Conservation (phyloP, 2,888 invertebrate genomes). For the Eristalis intricaria region DNA sequence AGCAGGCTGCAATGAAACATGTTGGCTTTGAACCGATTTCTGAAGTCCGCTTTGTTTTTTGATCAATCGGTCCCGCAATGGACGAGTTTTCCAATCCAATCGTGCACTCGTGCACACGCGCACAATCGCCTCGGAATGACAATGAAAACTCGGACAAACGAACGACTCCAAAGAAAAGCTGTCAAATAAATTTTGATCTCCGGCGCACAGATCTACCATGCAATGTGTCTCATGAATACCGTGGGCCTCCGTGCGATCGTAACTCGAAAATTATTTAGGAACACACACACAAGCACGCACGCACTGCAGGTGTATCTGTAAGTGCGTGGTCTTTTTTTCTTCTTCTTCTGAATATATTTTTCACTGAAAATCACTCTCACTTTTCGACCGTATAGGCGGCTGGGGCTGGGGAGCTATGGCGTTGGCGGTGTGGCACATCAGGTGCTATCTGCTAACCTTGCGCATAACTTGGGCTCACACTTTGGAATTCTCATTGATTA, state of each 20-base stretch:
- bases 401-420: neutral
- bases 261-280: neutral
- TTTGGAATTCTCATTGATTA: constrained; percentile 54
- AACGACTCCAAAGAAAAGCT: constrained; percentile 19
- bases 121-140: constrained; percentile 13
- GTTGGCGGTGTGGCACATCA: constrained; percentile 25
- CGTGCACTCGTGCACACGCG: neutral
- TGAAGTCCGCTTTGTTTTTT: constrained; percentile 3
- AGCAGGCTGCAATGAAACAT: constrained; percentile 50
- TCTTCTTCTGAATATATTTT: constrained; percentile 4
- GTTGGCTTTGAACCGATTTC: constrained; percentile 65
- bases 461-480: constrained; percentile 55
- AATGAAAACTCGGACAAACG: constrained; percentile 6
- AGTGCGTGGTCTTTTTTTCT: constrained; percentile 46
- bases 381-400: constrained; percentile 57
- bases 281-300: constrained; percentile 19
- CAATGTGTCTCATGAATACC: constrained; percentile 37
- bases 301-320: constrained; percentile 9
- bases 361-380: constrained; percentile 66
- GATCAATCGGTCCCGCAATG: neutral
- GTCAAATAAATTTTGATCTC: neutral
- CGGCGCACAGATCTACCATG: constrained; percentile 12
- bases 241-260: too few species aligned
- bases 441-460: constrained; percentile 61
- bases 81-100: constrained; percentile 7